Conservation (phyloP, 2,888 invertebrate genomes). For the Microctonus hyperodae region DNA sequence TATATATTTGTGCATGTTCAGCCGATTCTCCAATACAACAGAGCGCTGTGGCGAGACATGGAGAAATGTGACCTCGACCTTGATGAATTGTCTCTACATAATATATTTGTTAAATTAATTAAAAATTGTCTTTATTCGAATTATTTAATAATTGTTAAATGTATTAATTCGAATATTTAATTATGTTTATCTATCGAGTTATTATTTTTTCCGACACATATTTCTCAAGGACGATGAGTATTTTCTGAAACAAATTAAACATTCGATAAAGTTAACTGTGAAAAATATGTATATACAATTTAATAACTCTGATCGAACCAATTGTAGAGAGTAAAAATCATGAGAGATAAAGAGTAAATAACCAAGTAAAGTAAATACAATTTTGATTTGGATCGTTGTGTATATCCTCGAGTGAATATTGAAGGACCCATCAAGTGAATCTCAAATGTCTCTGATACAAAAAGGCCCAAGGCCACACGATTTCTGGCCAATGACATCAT, state of each 20-base stretch:
- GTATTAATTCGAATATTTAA: too few species aligned
- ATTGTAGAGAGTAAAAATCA: neutral
- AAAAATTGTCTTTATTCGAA: neutral
- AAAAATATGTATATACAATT: slow-evolving; percentile 13
- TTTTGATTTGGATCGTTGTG: neutral
- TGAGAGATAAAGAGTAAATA: neutral
- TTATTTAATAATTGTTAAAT: neutral
- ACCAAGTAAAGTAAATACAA: neutral
- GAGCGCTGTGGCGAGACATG: neutral
- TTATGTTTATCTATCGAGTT: neutral
- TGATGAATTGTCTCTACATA: neutral
- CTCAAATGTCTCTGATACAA: neutral
- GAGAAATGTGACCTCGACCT: neutral
- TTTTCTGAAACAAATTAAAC: neutral
- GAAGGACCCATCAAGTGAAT: slow-evolving; percentile 21
- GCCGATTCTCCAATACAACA: neutral
- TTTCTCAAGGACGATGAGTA: neutral
- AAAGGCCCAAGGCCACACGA: slow-evolving; percentile 10
- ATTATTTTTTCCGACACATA: neutral
- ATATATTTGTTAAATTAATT: neutral
- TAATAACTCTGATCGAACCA: slow-evolving; percentile 15
- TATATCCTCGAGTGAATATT: slow-evolving; percentile 24
- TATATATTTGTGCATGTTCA: neutral
- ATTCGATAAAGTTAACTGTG: neutral
- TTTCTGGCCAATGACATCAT: slow-evolving; percentile 28